phyloP scores from a whole-genome alignment of 2,888 invertebrate genomes.

The Eristalis arbustorum region DNA sequence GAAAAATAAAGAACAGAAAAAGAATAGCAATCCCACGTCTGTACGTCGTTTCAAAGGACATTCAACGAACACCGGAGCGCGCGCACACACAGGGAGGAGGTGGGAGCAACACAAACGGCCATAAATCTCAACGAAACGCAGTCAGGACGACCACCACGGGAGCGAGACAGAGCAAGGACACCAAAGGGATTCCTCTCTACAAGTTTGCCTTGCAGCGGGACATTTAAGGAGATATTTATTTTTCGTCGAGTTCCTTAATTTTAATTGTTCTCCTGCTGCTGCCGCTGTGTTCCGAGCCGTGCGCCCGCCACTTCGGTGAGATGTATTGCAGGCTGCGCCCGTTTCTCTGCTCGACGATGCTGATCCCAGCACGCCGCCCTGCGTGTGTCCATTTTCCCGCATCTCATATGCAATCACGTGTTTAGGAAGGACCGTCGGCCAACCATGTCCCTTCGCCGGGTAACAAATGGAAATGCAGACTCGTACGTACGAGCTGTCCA shows the following conservation, averaged over 20 bases:
- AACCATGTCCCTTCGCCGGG: neutral
- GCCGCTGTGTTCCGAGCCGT: too few species aligned
- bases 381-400: constrained; percentile 48
- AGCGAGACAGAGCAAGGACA: constrained; percentile 6
- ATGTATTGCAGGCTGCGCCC: constrained; percentile 52
- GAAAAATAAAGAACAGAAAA: constrained; percentile 12
- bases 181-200: constrained; percentile 9
- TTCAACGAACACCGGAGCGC: neutral
- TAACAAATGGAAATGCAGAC: constrained; percentile 36
- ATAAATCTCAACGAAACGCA: constrained; percentile 51
- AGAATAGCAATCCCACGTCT: neutral
- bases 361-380: neutral
- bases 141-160: neutral
- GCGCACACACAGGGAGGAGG: neutral
- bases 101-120: constrained; percentile 63
- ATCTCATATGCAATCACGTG: constrained; percentile 64
- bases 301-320: neutral
- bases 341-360: neutral
- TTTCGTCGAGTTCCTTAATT: constrained; percentile 65
- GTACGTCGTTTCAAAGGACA: constrained; percentile 36
- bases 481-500: constrained; percentile 25
- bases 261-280: constrained; percentile 51
- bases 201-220: constrained; percentile 56
- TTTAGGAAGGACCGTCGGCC: constrained; percentile 17
- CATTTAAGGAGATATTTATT: constrained; percentile 69